phyloP scores from a whole-genome alignment of 2,113 vertebrate species.

The Sylvietta virens region DNA sequence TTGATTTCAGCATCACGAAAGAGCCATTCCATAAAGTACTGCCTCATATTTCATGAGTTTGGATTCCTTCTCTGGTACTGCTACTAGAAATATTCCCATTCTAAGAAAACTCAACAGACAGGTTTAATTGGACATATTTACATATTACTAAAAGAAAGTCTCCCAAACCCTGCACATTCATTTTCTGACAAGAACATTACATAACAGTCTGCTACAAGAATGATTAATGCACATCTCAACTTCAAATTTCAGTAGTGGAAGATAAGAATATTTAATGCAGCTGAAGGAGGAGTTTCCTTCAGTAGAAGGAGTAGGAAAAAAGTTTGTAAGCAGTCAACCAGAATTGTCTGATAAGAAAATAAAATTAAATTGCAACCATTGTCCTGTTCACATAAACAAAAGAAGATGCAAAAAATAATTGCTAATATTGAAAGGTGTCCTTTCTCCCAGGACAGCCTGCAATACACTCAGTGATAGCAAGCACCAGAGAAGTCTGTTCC shows the following conservation, averaged over 20 bases:
- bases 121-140: not conserved
- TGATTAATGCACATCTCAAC: not conserved
- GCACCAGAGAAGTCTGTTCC: not conserved
- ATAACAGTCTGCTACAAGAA: not conserved
- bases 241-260: not conserved
- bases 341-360: not conserved
- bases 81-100: not conserved
- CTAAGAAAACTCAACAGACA: not conserved
- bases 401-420: not conserved
- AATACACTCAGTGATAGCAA: not conserved
- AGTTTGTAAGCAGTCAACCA: not conserved
- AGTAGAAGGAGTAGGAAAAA: not conserved
- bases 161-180: not conserved
- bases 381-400: not conserved
- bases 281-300: not conserved
- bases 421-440: not conserved
- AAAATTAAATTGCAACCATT: not conserved
- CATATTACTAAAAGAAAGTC: not conserved
- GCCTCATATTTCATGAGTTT: not conserved
- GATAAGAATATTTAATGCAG: not conserved
- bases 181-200: not conserved
- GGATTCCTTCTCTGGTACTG: slow-evolving; percentile 9
- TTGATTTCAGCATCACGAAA: not conserved
- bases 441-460: not conserved
- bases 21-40: not conserved